Evolutionary conservation across 1,140 invertebrate genomes (phyloP).

Genomic region (Apis dorsata): DNA sequence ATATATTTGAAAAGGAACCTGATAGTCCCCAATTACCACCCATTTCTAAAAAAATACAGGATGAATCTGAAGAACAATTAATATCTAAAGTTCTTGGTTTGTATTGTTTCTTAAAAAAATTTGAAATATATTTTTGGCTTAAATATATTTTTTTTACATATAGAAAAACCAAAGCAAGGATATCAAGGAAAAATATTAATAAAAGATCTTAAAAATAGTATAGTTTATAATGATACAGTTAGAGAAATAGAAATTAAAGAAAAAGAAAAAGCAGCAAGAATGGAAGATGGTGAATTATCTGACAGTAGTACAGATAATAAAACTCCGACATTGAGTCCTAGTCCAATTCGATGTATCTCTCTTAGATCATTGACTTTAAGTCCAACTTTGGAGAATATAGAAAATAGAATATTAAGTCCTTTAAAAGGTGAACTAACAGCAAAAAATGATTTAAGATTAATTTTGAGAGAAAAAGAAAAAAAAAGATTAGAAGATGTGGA

Average conservation of each 20-base stretch:
- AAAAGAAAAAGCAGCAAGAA: slow-evolving; percentile 82
- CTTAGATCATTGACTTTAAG: slow-evolving; percentile 54
- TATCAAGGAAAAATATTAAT: slow-evolving; percentile 80
- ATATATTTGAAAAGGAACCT: slow-evolving; percentile 41
- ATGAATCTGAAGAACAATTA: slow-evolving; percentile 72
- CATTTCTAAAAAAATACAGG: slow-evolving; percentile 68
- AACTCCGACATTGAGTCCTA: slow-evolving; percentile 75
- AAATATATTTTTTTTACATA: slow-evolving; percentile 15
- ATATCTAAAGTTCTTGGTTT: slow-evolving; percentile 78
- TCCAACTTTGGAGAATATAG: slow-evolving; percentile 53
- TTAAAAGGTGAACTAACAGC: slow-evolving; percentile 59
- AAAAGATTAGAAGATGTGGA: slow-evolving; percentile 79
- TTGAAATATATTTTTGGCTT: not conserved
- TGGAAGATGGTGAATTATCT: slow-evolving; percentile 84
- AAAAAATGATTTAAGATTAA: slow-evolving; percentile 78
- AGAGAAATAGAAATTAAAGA: slow-evolving; percentile 84
- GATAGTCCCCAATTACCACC: slow-evolving; percentile 65
- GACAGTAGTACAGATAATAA: slow-evolving; percentile 82
- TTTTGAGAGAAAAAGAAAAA: slow-evolving; percentile 79
- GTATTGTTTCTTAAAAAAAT: slow-evolving; percentile 51
- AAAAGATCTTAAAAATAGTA: slow-evolving; percentile 85
- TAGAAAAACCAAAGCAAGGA: slow-evolving; percentile 75
- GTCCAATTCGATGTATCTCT: slow-evolving; percentile 57
- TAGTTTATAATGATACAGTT: slow-evolving; percentile 84
- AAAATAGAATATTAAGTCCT: slow-evolving; percentile 44